These are phyloP conservation scores for Siniperca undulata DNA, from an alignment of 2,797 vertebrate genomes.

Conservation along the genomic window DNA sequence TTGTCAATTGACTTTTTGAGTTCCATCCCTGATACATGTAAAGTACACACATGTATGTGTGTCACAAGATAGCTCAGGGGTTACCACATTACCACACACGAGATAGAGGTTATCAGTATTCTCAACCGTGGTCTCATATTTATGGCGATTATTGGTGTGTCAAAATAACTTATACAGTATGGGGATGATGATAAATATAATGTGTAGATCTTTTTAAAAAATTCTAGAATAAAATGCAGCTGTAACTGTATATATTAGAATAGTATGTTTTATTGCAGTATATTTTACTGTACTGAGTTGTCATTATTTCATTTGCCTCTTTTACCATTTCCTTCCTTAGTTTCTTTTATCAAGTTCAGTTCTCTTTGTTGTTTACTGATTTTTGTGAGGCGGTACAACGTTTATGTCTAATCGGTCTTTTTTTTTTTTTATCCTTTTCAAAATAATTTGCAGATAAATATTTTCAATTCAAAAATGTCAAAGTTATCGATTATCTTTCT, in stretches of 20 bases:
- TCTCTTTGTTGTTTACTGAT: no score
- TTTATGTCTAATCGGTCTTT: neutral
- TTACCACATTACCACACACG: neutral
- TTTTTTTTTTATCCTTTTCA: neutral
- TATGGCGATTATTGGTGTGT: neutral
- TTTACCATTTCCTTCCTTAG: neutral
- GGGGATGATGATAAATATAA: neutral
- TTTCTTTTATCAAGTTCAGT: neutral
- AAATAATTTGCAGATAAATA: neutral
- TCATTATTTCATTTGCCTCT: no score
- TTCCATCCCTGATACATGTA: no score
- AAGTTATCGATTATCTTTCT: neutral
- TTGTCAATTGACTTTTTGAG: neutral
- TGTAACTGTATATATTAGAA: neutral
- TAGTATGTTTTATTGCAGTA: neutral
- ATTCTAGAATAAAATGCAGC: no score
- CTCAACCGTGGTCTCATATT: neutral
- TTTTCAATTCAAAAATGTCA: neutral
- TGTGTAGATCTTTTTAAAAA: neutral
- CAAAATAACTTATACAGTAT: neutral
- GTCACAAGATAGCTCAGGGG: no score
- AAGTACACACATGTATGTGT: no score
- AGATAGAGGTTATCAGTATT: neutral
- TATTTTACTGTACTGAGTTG: neutral
- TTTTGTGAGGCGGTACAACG: no score